Base-by-base conservation (phyloP, 2,888 invertebrate genomes). In the Noctuana brunneofusca region DNA sequence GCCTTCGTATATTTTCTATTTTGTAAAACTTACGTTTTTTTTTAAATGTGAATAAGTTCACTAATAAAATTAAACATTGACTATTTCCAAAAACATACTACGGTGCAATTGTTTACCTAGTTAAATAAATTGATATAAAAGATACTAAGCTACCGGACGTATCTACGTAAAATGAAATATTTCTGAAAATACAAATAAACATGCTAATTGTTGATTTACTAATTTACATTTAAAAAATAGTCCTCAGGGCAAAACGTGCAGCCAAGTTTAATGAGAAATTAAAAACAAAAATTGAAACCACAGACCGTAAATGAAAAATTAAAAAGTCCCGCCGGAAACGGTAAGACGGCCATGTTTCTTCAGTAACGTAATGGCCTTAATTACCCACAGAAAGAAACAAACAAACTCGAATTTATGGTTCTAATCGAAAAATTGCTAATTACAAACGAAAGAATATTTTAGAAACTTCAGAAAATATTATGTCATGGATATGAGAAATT, bases 211-310 rank as follows among this genome's bases (percentile, higher is more conserved):
- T 69, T 49, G 27, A 4, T 22, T 73, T 68, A 58, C 71, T 79
- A 80, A 80, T 84, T 81, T 75, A 69, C 71, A 76, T 77, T 74
- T 63, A 65, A 73, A 75, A 78, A 74, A 73, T 65, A 69, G 64
- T 67, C 74, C 79, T 74, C 65, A 68, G 71, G 80, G 76, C 76
- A 79, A 76, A 79, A 76, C 80, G 78, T 78, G 79, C 75, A 71
- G 70, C 79, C 74, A 86, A 86, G 79, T 87, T 86, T 80, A 87
- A 87, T 86, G 84, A 84, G 80, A 85, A 87, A 87, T 87, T 86
- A 85, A 75, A 41, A 79, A 72, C 75, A 83, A 85, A 85, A 86
- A 85, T 85, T 82, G 83, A 80, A 83, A 85, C 73, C 79, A 74
- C 72, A 75, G 76, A 71, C 78, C 84, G 84, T 83, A 84, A 86